phyloP scores from a whole-genome alignment of 2,797 vertebrate species.

The Myripristis murdjan region DNA sequence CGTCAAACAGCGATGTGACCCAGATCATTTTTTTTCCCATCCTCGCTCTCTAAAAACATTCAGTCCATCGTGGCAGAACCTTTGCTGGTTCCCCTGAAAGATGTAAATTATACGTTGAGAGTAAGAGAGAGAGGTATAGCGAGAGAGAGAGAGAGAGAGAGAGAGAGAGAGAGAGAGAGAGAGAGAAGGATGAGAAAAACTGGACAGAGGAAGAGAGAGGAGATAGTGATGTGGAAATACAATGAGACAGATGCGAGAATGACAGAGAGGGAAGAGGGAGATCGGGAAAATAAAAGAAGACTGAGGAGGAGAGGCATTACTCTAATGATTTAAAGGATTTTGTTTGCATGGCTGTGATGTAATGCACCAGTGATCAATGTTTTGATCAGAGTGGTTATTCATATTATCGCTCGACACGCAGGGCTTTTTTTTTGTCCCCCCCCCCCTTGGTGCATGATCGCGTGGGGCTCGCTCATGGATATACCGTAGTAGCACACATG shows the following conservation, averaged over 20 bases:
- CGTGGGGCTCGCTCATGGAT: slow-evolving; percentile 47
- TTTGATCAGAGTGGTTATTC: slow-evolving; percentile 69
- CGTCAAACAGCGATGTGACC: slow-evolving; percentile 75
- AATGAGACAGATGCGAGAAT: slow-evolving; percentile 67
- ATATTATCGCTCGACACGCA: slow-evolving; percentile 6
- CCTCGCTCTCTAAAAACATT: slow-evolving; percentile 50
- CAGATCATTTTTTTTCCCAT: slow-evolving; percentile 55
- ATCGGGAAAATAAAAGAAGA: slow-evolving; percentile 65
- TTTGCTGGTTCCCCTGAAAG: slow-evolving; percentile 40
- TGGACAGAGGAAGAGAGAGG: slow-evolving; percentile 35
- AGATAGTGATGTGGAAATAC: slow-evolving; percentile 56
- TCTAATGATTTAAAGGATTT: slow-evolving; percentile 72
- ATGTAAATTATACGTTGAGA: slow-evolving; percentile 56
- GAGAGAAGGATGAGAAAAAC: slow-evolving; percentile 13
- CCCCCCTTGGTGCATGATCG: slow-evolving; percentile 48
- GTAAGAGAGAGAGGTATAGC: slow-evolving; percentile 34
- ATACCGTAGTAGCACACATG: slow-evolving; percentile 58
- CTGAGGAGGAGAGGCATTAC: slow-evolving; percentile 52
- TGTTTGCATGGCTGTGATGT: slow-evolving; percentile 76
- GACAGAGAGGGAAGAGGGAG: slow-evolving; percentile 46
- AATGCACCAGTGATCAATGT: slow-evolving; percentile 76
- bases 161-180: slow-evolving; percentile 2
- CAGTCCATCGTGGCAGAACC: slow-evolving; percentile 42
- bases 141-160: slow-evolving; percentile 28
- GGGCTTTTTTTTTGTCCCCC: slow-evolving; percentile 14